Evolutionary conservation across 2,113 vertebrate species (phyloP), one percentile per base, ranked within the genome.

Genomic region (Paramormyrops kingsleyae): DNA sequence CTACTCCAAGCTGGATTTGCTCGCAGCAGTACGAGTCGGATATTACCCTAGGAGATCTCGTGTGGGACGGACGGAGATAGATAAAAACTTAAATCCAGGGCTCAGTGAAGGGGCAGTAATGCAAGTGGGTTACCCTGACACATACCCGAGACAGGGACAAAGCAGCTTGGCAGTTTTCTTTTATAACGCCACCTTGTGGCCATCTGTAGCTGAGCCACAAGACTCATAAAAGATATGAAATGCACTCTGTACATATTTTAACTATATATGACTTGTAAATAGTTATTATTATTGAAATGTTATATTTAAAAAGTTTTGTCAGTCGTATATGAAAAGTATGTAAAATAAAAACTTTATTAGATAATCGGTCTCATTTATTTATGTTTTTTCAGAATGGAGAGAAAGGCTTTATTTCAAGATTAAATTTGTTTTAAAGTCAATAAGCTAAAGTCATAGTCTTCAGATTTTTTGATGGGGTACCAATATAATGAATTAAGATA

Each of bases 181-280:
- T 86, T 44, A 15, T 90, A 70, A 85, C 8, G 5, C 74, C 88
- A 88, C 83, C 88, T 83, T 74, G 87, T 92, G 90, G 49, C 92
- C 74, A 5, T 24, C 31, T 84, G 87, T 46, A 74, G 88, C 50
- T 4, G 59, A 91, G 80, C 77, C 85, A 91, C 66, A 77, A 59
- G 44, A 88, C 90, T 89, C n/a, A 91, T 85, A 92, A 92, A 92
- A 93, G 93, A 93, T 88, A 91, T 92, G 74, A 87, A 93, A 95
- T 93, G 93, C 95, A 96, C 95, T 95, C 90, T 96, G 95, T 96
- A 96, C 52, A 95, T 95, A 90, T 80, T 90, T 90, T 86, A 90
- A 91, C 83, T 95, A 92, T 94, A 92, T 92, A 95, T 92, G 92
- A 89, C 92, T 92, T 93, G 86, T 92, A 93, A 92, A 90, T 93